phyloP scores from a whole-genome alignment of 1,140 invertebrate genomes.

The Drosophila tsacasi region DNA sequence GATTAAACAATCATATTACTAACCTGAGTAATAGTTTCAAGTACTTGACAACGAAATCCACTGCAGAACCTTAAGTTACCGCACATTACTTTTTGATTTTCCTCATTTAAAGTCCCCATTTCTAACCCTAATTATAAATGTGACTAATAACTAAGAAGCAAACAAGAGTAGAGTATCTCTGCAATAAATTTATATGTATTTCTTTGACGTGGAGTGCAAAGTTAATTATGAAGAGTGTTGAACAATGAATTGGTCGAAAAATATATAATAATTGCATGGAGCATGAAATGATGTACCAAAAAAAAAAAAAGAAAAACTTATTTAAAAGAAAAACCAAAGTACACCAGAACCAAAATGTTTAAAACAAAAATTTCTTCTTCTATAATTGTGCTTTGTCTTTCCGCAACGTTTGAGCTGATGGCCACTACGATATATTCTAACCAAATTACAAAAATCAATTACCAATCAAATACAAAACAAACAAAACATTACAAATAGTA shows the following conservation, averaged over 20 bases:
- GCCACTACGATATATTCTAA: conserved; percentile 85
- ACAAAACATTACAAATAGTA: conserved; percentile 72
- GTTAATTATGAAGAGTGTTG: conserved; percentile 69
- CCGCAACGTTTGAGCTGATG: conserved; percentile 85
- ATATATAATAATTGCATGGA: conserved; percentile 38
- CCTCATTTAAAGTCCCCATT: conserved; percentile 17
- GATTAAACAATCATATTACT: conserved; percentile 5
- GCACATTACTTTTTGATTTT: conserved; percentile 15
- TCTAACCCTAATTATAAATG: conserved; percentile 45
- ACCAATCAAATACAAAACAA: conserved; percentile 75
- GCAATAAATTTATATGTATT: conserved; percentile 56
- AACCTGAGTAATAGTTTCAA: conserved; percentile 15
- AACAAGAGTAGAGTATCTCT: conserved; percentile 34
- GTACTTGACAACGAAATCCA: conserved; percentile 2
- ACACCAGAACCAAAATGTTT: conserved; percentile 46
- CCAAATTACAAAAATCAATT: conserved; percentile 77
- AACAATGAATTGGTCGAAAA: conserved; percentile 50
- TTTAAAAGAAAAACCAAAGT: conserved; percentile 11
- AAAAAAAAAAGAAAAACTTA: no score
- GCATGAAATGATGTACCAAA: conserved; percentile 23
- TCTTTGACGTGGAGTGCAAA: conserved; percentile 72
- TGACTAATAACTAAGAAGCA: conserved; percentile 57
- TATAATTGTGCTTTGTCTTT: conserved; percentile 85
- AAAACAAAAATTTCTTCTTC: conserved; percentile 77
- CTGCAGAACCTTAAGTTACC: conserved; percentile 7